A percentile compares a stretch with the other conserved stretches of the same genome.
Conservation (phyloP, 1,140 invertebrate genomes). For the Plutomurus gul region DNA sequence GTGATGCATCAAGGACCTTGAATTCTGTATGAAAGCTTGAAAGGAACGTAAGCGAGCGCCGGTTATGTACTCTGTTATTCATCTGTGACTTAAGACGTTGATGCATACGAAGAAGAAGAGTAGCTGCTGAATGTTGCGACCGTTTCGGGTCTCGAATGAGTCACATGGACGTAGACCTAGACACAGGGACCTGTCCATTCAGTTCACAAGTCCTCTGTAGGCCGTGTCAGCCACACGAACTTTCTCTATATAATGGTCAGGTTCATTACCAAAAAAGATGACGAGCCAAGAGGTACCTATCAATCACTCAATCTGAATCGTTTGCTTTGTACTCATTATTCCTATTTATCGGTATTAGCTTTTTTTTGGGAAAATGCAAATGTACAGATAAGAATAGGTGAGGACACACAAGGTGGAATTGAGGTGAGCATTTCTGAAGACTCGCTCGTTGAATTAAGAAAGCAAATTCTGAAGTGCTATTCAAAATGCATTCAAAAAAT, state of each 20-base stretch:
- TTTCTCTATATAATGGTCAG: slow-evolving; percentile 2
- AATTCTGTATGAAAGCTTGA: too few species aligned
- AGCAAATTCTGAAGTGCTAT: too few species aligned
- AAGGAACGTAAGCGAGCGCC: too few species aligned
- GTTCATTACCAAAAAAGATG: slow-evolving; percentile 17
- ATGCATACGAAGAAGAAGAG: not conserved
- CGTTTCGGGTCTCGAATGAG: not conserved
- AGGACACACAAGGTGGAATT: not conserved
- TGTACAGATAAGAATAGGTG: slow-evolving; percentile 1
- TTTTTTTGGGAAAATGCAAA: not conserved
- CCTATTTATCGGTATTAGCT: not conserved
- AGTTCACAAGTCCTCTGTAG: not conserved
- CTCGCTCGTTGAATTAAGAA: too few species aligned
- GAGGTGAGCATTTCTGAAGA: too few species aligned
- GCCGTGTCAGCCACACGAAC: not conserved
- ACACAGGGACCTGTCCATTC: not conserved
- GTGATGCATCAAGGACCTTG: too few species aligned
- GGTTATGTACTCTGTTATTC: not conserved
- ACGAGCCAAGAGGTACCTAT: not conserved
- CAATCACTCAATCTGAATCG: not conserved
- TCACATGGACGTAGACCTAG: slow-evolving; percentile 16
- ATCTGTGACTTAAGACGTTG: too few species aligned
- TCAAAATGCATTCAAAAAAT: not conserved
- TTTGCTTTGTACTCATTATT: not conserved
- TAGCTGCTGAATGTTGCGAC: not conserved